Base-by-base conservation (phyloP, 2,113 vertebrate genomes). In the Aptenodytes forsteri region DNA sequence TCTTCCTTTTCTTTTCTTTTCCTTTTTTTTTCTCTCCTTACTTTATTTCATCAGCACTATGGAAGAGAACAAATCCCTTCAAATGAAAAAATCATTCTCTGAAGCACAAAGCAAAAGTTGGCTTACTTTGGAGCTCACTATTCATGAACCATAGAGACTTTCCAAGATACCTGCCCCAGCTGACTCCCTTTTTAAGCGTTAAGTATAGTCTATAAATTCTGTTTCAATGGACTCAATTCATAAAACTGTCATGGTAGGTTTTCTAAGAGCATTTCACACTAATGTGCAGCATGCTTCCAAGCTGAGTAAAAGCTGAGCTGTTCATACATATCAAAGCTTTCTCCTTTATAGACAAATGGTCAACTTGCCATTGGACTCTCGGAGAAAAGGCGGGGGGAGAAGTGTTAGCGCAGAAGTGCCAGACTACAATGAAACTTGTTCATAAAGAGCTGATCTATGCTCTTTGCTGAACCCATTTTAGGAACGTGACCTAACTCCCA, bases 211-310 rank as follows among this genome's bases (percentile, higher is more conserved):
- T 73, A 72, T 95, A 96, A 97, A 96, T 87, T 87, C 44, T 46
- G 2, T 95, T 93, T 96, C 75, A 94, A 88, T 93, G 90, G 27
- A 62, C 16, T 91, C 93, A 93, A 97, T 92, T 96, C 89, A 81
- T 78, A 92, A 97, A 95, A 55, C 58, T 90, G 88, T 95, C 95
- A 78, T 49, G 83, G 42, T 42, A 50, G 21, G 26, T 93, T 95
- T 97, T 88, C 90, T 90, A 47, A 94, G 91, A 73, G 32, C 54
- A 73, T 96, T 97, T 97, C 79, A 95, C 52, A 52, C 26, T 83
- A 82, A 87, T 89, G 75, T 87, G 40, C 30, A 83, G 55, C 95
- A 62, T 72, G 66, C 20, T 93, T 73, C 96, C 83, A 96, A 89
- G 49, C 67, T 81, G 89, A 87, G 54, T 78, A 91, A 96, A 91